Conservation (phyloP, 2,888 invertebrate species). For the Phania funesta region DNA sequence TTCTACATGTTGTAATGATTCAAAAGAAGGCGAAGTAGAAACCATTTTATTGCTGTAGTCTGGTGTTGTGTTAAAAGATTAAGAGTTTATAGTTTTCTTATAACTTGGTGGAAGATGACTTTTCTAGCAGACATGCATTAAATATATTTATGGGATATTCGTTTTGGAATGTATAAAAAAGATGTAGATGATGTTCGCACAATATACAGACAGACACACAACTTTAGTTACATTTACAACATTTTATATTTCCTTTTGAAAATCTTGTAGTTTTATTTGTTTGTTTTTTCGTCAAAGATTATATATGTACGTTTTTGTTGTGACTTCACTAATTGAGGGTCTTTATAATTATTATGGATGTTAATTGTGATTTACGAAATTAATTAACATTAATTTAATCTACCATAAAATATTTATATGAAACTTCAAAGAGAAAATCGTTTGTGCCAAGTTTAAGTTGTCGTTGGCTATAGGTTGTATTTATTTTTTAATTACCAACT, state of each 20-base stretch:
- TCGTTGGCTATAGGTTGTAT: too few relatives aligned
- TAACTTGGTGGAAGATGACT: conserved; percentile 24
- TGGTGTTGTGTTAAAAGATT: conserved; percentile 51
- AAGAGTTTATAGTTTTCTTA: conserved; percentile 42
- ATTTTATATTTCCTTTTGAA: background rate
- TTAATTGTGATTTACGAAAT: conserved; percentile 48
- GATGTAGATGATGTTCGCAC: background rate
- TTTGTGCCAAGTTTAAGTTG: too few relatives aligned
- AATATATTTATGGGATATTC: conserved; percentile 14
- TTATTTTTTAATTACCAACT: too few relatives aligned
- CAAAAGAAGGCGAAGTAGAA: conserved; percentile 33
- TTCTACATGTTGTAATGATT: conserved; percentile 24
- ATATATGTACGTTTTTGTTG: conserved; percentile 1
- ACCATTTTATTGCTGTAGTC: conserved; percentile 40
- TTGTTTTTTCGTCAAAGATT: background rate
- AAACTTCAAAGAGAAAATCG: conserved; percentile 17
- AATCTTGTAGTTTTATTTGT: background rate
- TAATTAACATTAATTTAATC: conserved; percentile 45
- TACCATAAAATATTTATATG: conserved; percentile 5
- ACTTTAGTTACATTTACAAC: conserved; percentile 7
- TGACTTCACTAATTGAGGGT: conserved; percentile 33
- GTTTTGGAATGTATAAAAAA: background rate
- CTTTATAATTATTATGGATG: conserved; percentile 27
- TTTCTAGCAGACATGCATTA: conserved; percentile 25
- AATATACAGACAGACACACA: background rate